phyloP scores from a whole-genome alignment of 2,888 invertebrate species.

The Zygogramma bicolorata region DNA sequence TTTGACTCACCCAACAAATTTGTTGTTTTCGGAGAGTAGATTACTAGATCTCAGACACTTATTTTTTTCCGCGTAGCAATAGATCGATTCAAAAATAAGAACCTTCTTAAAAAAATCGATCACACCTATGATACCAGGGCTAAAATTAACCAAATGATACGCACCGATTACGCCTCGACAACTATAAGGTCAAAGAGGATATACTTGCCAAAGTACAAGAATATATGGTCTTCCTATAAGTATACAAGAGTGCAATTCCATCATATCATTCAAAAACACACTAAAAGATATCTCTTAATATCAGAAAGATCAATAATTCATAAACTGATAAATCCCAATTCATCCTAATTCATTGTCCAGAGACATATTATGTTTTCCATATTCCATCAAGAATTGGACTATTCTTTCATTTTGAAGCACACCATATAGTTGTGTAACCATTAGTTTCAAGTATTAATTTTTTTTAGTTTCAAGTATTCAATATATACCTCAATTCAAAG shows the following conservation, averaged over 20 bases:
- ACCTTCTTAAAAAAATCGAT: not conserved
- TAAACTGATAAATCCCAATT: not conserved
- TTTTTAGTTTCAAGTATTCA: not conserved
- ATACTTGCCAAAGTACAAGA: constrained; percentile 1
- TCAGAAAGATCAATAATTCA: not conserved
- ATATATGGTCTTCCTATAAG: not conserved
- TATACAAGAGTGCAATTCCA: not conserved
- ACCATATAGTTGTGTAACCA: not conserved
- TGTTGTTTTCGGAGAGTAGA: not conserved
- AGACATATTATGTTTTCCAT: not conserved
- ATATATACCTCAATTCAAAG: not conserved
- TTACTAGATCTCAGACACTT: constrained; percentile 4
- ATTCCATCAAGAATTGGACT: not conserved
- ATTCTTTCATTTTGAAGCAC: not conserved
- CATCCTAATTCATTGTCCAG: not conserved
- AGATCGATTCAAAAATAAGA: not conserved
- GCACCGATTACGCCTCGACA: not conserved
- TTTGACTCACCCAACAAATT: not conserved
- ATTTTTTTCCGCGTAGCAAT: not conserved
- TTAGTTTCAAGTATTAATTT: not conserved
- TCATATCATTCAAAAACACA: not conserved
- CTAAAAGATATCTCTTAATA: not conserved
- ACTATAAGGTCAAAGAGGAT: constrained; percentile 11
- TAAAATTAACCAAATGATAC: constrained; percentile 1
- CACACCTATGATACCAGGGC: not conserved